Evolutionary conservation across 2,888 invertebrate species (phyloP).

Genomic region (Quadriops clusia): DNA sequence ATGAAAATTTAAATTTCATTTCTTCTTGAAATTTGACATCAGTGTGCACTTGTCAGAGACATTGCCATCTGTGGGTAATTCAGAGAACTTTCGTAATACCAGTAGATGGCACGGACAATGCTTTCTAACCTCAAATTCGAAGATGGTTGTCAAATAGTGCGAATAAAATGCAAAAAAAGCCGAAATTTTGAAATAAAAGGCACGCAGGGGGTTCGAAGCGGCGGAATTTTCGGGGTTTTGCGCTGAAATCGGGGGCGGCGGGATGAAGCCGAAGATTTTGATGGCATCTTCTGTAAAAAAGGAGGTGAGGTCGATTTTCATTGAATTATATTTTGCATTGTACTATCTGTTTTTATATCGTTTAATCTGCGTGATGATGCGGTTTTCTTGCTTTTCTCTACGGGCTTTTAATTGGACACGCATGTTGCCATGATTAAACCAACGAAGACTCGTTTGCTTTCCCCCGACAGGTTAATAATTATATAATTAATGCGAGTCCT

Average conservation of each 20-base stretch:
- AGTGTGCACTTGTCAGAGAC: no score
- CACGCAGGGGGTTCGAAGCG: neutral
- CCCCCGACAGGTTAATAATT: no score
- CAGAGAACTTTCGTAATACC: no score
- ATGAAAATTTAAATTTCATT: no score
- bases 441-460: no score
- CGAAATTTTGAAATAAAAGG: constrained; percentile 3
- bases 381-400: neutral
- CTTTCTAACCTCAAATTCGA: constrained; percentile 9
- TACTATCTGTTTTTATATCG: neutral
- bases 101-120: no score
- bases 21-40: no score
- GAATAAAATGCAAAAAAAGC: constrained; percentile 6
- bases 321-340: neutral
- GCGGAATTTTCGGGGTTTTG: no score
- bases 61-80: no score
- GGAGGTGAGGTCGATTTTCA: constrained; percentile 8
- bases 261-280: constrained; percentile 13
- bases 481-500: no score
- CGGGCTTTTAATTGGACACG: neutral
- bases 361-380: neutral
- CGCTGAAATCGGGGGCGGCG: no score
- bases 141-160: constrained; percentile 10
- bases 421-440: neutral
- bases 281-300: constrained; percentile 10